phyloP scores from a whole-genome alignment of 2,113 vertebrate species.

The Tyrannus savana region DNA sequence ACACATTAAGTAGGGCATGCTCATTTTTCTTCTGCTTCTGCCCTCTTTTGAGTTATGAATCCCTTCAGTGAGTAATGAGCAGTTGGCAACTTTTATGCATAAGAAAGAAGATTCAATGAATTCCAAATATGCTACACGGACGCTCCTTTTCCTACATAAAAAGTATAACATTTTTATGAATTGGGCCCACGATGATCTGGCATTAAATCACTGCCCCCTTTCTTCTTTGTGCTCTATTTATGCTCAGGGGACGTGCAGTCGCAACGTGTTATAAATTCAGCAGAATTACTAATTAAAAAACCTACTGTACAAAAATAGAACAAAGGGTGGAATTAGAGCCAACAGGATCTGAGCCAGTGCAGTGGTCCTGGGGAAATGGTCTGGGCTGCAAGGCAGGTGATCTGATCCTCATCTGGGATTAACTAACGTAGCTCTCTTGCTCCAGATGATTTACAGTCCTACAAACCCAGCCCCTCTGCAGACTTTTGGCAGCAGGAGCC shows the following conservation, averaged over 20 bases:
- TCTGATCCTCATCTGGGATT: constrained; percentile 56
- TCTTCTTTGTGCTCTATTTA: constrained; percentile 40
- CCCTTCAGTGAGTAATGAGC: constrained; percentile 62
- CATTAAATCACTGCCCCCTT: constrained; percentile 51
- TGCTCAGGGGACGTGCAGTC: constrained; percentile 11
- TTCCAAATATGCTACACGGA: constrained; percentile 49
- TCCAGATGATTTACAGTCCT: constrained; percentile 44
- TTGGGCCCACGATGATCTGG: constrained; percentile 10
- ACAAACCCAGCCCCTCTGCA: not conserved
- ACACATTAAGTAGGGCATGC: constrained; percentile 56
- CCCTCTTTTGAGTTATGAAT: constrained; percentile 63
- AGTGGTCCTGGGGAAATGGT: constrained; percentile 24
- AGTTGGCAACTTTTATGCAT: constrained; percentile 67
- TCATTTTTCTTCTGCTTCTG: constrained; percentile 51
- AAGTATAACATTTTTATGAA: constrained; percentile 49
- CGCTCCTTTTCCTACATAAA: constrained; percentile 24
- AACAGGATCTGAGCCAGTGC: constrained; percentile 48
- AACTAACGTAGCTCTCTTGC: constrained; percentile 25
- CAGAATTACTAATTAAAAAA: constrained; percentile 66
- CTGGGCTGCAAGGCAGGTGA: constrained; percentile 59
- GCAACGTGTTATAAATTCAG: constrained; percentile 55
- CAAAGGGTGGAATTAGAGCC: constrained; percentile 57
- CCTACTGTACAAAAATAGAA: constrained; percentile 54
- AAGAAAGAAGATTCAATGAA: constrained; percentile 61
- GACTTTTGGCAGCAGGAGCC: not conserved